Percentiles rank a stretch among this genome's conserved stretches.
These are phyloP conservation scores for Drosophila peninsularis DNA, from an alignment of 2,888 invertebrate genomes.

Conservation along the genomic window DNA sequence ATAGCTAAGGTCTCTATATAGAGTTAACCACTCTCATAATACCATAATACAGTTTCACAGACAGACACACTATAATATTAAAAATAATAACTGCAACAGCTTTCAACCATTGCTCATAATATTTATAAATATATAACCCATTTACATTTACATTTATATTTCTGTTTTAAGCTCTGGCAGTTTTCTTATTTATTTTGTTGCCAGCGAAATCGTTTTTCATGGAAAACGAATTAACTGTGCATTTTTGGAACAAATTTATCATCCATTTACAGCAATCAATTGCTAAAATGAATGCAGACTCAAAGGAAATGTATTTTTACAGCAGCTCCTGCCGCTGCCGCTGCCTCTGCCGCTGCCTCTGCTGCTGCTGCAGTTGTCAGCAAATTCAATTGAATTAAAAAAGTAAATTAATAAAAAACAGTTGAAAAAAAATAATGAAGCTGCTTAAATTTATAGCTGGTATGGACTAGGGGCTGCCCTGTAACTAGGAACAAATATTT, in stretches of 20 bases:
- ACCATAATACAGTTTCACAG: background rate
- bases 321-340: background rate
- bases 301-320: slow-evolving; percentile 34
- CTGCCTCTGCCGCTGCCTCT: too few relatives aligned
- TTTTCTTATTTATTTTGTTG: slow-evolving; percentile 61
- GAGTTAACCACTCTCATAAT: background rate
- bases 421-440: background rate
- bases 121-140: background rate
- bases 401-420: slow-evolving; percentile 20
- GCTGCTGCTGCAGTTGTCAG: slow-evolving; percentile 31
- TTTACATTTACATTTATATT: slow-evolving; percentile 1
- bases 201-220: slow-evolving; percentile 76
- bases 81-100: too few relatives aligned
- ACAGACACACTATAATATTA: too few relatives aligned
- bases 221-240: slow-evolving; percentile 42
- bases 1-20: too few relatives aligned
- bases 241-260: slow-evolving; percentile 44
- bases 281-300: slow-evolving; percentile 45
- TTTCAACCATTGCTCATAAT: background rate
- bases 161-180: too few relatives aligned
- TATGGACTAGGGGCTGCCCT: background rate
- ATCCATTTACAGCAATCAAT: slow-evolving; percentile 44
- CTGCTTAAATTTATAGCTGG: background rate
- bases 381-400: slow-evolving; percentile 56
- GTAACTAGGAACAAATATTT: background rate